phyloP scores from a whole-genome alignment of 2,113 vertebrate genomes.

The Catharus bicknelli region DNA sequence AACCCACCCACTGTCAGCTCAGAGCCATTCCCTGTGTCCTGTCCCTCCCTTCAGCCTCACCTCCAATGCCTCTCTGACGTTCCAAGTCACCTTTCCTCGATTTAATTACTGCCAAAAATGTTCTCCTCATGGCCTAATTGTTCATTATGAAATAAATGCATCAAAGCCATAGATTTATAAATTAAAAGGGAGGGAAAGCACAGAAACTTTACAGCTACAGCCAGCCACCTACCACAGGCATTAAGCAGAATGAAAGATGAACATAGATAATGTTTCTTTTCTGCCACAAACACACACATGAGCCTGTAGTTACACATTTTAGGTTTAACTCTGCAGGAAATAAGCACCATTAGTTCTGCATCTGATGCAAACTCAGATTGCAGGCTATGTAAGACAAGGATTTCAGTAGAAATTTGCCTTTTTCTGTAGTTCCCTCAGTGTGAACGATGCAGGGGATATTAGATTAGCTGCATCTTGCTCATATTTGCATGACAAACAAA shows the following conservation, averaged over 20 bases:
- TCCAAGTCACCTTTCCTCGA: background rate
- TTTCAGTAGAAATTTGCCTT: background rate
- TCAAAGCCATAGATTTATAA: background rate
- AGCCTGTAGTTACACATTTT: background rate
- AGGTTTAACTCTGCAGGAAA: background rate
- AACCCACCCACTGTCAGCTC: too few relatives aligned
- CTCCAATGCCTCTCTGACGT: background rate
- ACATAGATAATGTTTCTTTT: background rate
- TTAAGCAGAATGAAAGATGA: background rate
- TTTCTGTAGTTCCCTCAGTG: background rate
- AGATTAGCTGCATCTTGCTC: background rate
- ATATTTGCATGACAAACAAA: conserved; percentile 41
- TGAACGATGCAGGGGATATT: background rate
- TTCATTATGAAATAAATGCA: background rate
- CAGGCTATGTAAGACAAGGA: background rate
- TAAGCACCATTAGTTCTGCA: conserved; percentile 12
- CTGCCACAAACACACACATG: background rate
- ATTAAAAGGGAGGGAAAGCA: background rate
- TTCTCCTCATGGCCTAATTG: background rate
- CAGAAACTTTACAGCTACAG: background rate
- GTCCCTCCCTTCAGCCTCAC: background rate
- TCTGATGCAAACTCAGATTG: background rate
- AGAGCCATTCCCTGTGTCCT: background rate
- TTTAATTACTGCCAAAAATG: background rate
- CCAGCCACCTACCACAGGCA: background rate